Evolutionary conservation across 2,797 vertebrate species (phyloP).

Genomic region (Phoebastria nigripes): DNA sequence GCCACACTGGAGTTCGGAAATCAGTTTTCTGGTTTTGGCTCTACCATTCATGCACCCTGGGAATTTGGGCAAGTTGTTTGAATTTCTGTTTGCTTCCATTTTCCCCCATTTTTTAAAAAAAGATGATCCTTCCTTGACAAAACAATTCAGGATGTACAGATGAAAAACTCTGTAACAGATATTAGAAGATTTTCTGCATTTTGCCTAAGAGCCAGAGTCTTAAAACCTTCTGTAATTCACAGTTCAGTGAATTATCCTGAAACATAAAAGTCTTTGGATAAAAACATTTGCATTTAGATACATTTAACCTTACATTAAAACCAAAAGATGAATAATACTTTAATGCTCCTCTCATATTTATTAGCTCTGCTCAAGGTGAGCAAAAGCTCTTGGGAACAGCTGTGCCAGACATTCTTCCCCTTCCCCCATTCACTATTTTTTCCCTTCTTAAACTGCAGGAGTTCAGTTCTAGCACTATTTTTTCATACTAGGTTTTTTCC

Average conservation of each 20-base stretch:
- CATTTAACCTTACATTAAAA: slow-evolving; percentile 57
- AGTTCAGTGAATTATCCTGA: slow-evolving; percentile 32
- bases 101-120: background rate
- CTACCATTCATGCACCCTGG: background rate
- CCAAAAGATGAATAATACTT: slow-evolving; percentile 49
- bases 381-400: slow-evolving; percentile 4
- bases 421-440: background rate
- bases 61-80: background rate
- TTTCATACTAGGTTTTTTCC: background rate
- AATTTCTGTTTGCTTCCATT: background rate
- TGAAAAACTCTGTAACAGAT: background rate
- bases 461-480: background rate
- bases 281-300: slow-evolving; percentile 60
- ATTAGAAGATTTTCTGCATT: slow-evolving; percentile 3
- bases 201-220: background rate
- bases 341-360: slow-evolving; percentile 39
- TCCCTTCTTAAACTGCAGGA: background rate
- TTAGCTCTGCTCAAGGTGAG: slow-evolving; percentile 34
- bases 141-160: background rate
- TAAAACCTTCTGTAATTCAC: slow-evolving; percentile 29
- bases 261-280: slow-evolving; percentile 28
- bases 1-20: background rate
- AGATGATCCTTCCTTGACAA: background rate
- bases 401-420: background rate
- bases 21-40: background rate